Conservation (phyloP, 2,797 vertebrate species). For the Dipus sagitta region DNA sequence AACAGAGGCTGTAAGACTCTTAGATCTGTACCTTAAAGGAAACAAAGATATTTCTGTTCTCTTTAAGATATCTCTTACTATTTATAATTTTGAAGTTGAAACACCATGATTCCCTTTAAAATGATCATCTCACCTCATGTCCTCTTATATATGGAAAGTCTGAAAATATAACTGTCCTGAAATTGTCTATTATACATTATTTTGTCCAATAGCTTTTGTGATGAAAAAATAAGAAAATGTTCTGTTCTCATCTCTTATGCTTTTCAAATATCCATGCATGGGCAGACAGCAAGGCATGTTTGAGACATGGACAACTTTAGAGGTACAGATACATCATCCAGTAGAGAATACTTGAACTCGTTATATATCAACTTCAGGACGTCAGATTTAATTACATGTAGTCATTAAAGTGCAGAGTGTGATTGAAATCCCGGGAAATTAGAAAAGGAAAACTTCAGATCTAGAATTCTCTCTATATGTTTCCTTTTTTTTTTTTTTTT, state of each 20-base stretch:
- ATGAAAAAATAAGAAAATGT: conserved; percentile 46
- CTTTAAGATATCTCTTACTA: neutral
- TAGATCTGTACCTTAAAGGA: neutral
- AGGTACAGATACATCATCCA: conserved; percentile 54
- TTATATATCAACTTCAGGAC: conserved; percentile 54
- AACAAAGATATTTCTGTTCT: neutral
- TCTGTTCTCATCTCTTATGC: conserved; percentile 1
- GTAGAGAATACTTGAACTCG: conserved; percentile 58
- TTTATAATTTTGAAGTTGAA: conserved; percentile 31
- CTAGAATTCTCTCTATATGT: conserved; percentile 47
- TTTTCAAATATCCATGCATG: conserved; percentile 59
- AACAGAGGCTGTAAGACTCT: neutral
- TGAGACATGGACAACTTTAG: conserved; percentile 37
- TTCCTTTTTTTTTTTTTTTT: neutral
- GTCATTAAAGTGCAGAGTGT: conserved; percentile 61
- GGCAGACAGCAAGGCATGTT: neutral
- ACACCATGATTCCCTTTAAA: conserved; percentile 15
- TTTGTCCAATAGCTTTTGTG: conserved; percentile 30
- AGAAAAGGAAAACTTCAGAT: conserved; percentile 65
- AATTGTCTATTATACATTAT: conserved; percentile 33
- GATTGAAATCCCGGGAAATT: conserved; percentile 60
- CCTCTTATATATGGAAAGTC: neutral
- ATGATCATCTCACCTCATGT: neutral
- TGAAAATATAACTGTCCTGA: conserved; percentile 23
- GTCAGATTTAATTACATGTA: conserved; percentile 73